These are phyloP conservation scores for Mesocentrotus franciscanus DNA, from an alignment of 53 echinoderm and acorn worm species.

Conservation along the genomic window DNA sequence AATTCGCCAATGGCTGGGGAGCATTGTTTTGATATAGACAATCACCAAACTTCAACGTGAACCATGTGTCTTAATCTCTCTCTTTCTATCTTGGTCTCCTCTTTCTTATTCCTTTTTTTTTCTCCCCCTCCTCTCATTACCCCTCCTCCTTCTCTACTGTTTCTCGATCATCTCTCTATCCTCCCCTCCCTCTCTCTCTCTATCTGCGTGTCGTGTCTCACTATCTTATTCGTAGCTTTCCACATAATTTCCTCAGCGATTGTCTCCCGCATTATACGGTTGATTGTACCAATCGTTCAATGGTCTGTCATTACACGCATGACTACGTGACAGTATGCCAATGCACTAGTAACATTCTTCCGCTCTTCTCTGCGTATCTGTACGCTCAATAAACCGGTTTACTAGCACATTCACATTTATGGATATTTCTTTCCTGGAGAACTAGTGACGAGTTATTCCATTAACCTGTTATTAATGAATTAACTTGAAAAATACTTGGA, in stretches of 20 bases:
- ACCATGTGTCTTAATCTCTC: neutral
- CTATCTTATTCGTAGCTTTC: neutral
- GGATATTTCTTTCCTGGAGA: too few species aligned
- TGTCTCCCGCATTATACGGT: neutral
- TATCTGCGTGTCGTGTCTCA: neutral
- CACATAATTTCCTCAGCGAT: neutral
- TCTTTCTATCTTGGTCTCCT: neutral
- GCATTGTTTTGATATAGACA: too few species aligned
- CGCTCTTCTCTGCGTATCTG: neutral
- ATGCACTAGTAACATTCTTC: neutral
- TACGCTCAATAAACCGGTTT: neutral
- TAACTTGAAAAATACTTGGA: too few species aligned
- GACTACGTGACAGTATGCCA: neutral
- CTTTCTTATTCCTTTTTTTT: neutral
- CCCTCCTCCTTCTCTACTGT: too few species aligned
- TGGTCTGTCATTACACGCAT: neutral
- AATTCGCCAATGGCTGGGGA: too few species aligned
- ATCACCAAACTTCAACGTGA: too few species aligned
- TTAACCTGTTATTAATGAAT: too few species aligned
- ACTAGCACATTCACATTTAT: too few species aligned
- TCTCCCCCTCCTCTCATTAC: neutral
- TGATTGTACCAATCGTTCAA: constrained; percentile 2
- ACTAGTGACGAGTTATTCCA: too few species aligned
- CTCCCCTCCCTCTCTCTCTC: neutral
- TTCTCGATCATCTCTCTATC: neutral